Evolutionary conservation across 1,140 invertebrate species (phyloP).

Genomic region (Ridgeia piscesae): DNA sequence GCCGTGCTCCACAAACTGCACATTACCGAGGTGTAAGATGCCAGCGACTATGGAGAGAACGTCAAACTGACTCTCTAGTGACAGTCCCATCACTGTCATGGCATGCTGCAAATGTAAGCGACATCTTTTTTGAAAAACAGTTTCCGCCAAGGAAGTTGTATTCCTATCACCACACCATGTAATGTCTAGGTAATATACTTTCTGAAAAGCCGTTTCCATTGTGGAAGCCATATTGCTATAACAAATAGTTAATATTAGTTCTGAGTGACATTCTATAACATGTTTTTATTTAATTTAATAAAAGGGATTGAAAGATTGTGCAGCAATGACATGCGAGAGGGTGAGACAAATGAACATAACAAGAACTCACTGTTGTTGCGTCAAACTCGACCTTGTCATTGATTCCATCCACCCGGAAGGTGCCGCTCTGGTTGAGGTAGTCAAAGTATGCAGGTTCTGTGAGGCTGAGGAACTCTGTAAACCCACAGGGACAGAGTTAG

Average conservation of each 20-base stretch:
- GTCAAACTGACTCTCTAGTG: conserved; percentile 63
- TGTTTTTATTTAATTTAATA: too few relatives aligned
- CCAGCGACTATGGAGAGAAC: conserved; percentile 69
- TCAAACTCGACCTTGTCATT: conserved; percentile 73
- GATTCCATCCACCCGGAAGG: conserved; percentile 69
- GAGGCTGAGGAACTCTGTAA: conserved; percentile 62
- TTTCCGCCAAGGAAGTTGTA: not conserved
- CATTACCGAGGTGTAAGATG: conserved; percentile 73
- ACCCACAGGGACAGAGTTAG: not conserved
- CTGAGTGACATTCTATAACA: too few relatives aligned
- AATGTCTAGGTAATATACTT: not conserved
- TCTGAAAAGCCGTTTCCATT: not conserved
- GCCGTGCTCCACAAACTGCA: conserved; percentile 66
- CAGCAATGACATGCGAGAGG: not conserved
- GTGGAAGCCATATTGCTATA: too few relatives aligned
- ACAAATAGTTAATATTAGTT: too few relatives aligned
- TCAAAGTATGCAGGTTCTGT: conserved; percentile 68
- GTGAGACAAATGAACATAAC: conserved; percentile 35
- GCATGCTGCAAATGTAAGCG: conserved; percentile 61
- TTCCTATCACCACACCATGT: not conserved
- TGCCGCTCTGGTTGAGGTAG: conserved; percentile 69
- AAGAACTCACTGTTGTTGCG: conserved; percentile 64
- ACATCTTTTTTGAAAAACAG: not conserved
- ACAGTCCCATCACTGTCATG: conserved; percentile 70
- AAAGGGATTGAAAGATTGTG: conserved; percentile 2